Base-by-base conservation (phyloP, 1,140 invertebrate species). In the Conopomorpha cramerella region DNA sequence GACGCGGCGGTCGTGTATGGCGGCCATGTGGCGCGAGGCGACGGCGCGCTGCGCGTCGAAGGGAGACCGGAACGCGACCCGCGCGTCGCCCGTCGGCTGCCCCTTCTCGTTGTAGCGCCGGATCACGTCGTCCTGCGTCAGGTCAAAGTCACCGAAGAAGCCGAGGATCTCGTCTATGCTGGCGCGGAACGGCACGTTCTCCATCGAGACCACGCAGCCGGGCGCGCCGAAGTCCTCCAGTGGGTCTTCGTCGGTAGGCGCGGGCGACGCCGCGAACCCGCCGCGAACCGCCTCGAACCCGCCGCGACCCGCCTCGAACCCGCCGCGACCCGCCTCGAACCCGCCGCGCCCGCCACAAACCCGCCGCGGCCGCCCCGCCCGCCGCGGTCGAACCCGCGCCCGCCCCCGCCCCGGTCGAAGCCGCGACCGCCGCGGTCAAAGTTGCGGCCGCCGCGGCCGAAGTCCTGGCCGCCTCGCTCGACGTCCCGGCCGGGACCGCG, bases 151-250 rank as follows among this genome's bases (percentile, higher is more conserved):
- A 0, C 82, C 66, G 50, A 98, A 95, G 57, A 95, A 95, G 1
- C 86, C 80, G 27, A 96, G 77, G 35, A 97, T 93, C 41, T 98
- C 93, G 32, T 92, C 87, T 7, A 93, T 86, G 3, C 84, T 83
- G 0, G 93, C 91, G 37, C 88, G 85, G 62, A 89, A 95, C 0
- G 93, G 92, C 0, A 96, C 85, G 64, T 96, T 96, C 50, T 90
- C 86, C 49, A 94, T 74, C 0, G 84, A 84, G 0, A 96, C 68
- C 0, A 94, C 89, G 59, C 91, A 95, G 6, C 91, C 91, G 1
- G 87, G 88, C 26, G 85, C 84, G 2, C 85, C 87, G 46, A 92
- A 91, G 19, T 82, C 82, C 13, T 89, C 78, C 1, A 82, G 66
- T n/a, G n/a, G n/a, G n/a, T n/a, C n/a, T n/a, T n/a, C n/a, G n/a